Base-by-base conservation (phyloP, 1,140 invertebrate genomes). In the Lepidotrigona ventralis region DNA sequence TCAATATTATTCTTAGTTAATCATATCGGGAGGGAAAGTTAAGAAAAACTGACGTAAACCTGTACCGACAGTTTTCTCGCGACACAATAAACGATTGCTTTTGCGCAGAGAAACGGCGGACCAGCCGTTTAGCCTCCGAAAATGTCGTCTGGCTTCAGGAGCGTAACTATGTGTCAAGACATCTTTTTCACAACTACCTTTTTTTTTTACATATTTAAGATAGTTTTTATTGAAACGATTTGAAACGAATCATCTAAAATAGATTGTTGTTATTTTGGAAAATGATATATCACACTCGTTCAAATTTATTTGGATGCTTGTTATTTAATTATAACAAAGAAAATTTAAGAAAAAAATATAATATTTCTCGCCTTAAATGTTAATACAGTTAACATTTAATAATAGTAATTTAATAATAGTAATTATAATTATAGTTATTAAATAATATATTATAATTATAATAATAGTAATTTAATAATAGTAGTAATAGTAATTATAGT, bases 71-170 rank as follows among this genome's bases (percentile, higher is more conserved):
- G 86, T 88, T 88, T 88, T 73, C 85, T 87, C 83, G 71, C 83
- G 86, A 88, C 86, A 81, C 84, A 81, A 81, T 81, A 83, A 85
- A 77, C 79, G 77, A 83, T 72, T 71, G 86, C 86, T 88, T 90
- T 91, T 91, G 91, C 91, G 91, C 90, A 91, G 89, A 91, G 85
- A 75, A 87, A 88, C 81, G 64, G 64, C 79, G 69, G 80, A 86
- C 74, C 89, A 85, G 85, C 79, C 86, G 86, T 86, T 91, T 71
- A 81, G 85, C 72, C 80, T 90, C 85, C 85, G 89, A 91, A 91
- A 90, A 91, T 89, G 90, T 91, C 91, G 91, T 91, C 88, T 90
- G 90, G 85, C 85, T 71, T 77, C 90, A 91, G 89, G 82, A 77
- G 51, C 84, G 91, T 90, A 75, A 26, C 66, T 77, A 82, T 39